Evolutionary conservation across 1,140 invertebrate genomes (phyloP).

Genomic region (Dinoponera quadriceps): DNA sequence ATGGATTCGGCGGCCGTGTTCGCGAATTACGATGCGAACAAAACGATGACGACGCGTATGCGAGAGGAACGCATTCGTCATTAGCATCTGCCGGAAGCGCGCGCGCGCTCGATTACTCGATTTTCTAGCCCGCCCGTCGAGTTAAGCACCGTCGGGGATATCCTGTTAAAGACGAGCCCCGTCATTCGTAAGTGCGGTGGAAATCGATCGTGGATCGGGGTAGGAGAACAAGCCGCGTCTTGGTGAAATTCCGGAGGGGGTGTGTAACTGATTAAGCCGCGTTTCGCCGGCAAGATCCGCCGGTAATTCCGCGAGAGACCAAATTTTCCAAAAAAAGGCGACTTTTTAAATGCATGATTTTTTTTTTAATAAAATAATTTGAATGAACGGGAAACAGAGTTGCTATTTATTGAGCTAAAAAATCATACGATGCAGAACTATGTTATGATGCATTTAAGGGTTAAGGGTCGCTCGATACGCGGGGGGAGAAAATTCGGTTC

Average conservation of each 20-base stretch:
- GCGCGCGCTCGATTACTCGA: background rate
- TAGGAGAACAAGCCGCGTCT: conserved; percentile 22
- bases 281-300: no score
- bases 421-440: no score
- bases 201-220: conserved; percentile 27
- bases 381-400: no score
- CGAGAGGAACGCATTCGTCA: background rate
- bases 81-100: background rate
- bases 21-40: conserved; percentile 3
- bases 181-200: background rate
- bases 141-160: background rate
- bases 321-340: no score
- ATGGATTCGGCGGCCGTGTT: conserved; percentile 4
- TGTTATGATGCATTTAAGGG: no score
- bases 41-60: background rate
- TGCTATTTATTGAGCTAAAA: no score
- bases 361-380: no score
- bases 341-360: no score
- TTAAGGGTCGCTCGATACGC: background rate
- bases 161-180: background rate
- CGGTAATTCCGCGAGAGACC: no score
- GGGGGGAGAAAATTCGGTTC: no score
- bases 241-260: conserved; percentile 66
- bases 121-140: conserved; percentile 25
- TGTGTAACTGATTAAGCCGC: conserved; percentile 78